phyloP scores from a whole-genome alignment of 2,888 invertebrate species.

The Acrobeloides nanus region DNA sequence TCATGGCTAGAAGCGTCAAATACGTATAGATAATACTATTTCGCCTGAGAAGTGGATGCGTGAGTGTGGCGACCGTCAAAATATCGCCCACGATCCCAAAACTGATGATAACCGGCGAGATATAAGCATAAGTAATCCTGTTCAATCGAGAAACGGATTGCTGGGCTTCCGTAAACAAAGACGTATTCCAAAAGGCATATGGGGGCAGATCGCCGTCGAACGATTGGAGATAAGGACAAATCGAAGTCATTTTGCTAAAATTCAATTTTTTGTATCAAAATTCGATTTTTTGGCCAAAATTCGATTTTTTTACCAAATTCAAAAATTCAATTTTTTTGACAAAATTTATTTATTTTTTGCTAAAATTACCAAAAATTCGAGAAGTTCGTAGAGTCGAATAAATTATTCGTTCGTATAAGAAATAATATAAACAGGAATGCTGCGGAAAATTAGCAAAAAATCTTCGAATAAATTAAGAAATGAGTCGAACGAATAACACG shows the following conservation, averaged over 20 bases:
- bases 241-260: slow-evolving; percentile 6
- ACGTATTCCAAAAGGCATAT: slow-evolving; percentile 8
- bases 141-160: slow-evolving; percentile 27
- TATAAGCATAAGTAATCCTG: slow-evolving; percentile 54
- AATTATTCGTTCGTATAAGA: too few species aligned
- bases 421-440: too few species aligned
- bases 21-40: slow-evolving; percentile 57
- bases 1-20: slow-evolving; percentile 56
- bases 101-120: slow-evolving; percentile 56
- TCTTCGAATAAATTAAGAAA: too few species aligned
- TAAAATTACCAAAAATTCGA: too few species aligned
- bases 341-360: too few species aligned
- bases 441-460: too few species aligned
- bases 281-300: too few species aligned
- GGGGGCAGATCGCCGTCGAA: slow-evolving; percentile 1
- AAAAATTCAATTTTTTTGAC: too few species aligned
- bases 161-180: slow-evolving; percentile 13
- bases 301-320: too few species aligned
- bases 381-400: too few species aligned
- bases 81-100: slow-evolving; percentile 58
- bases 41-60: slow-evolving; percentile 56
- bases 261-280: too few species aligned
- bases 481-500: slow-evolving; percentile 77
- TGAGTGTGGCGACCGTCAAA: slow-evolving; percentile 58
- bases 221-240: slow-evolving; percentile 13